phyloP scores from a whole-genome alignment of 2,797 vertebrate species.

The Miopithecus talapoin region DNA sequence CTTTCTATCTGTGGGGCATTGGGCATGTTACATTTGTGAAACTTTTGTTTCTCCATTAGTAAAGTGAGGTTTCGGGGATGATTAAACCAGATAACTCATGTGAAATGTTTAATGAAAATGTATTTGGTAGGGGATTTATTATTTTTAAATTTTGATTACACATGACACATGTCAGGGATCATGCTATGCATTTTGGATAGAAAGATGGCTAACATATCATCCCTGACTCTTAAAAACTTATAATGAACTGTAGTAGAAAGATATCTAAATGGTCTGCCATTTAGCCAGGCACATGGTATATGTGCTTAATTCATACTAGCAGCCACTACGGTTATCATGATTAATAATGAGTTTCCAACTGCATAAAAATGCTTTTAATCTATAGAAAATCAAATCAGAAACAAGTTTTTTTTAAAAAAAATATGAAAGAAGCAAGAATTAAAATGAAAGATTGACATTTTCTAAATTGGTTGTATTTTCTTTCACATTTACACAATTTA shows the following conservation, averaged over 20 bases:
- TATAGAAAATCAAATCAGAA: conserved; percentile 26
- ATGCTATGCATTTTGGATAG: neutral
- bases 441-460: neutral
- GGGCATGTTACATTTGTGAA: neutral
- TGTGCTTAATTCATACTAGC: neutral
- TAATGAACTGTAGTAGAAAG: neutral
- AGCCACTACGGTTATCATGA: neutral
- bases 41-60: neutral
- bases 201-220: neutral
- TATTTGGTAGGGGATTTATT: neutral
- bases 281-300: neutral
- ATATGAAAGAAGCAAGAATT: neutral
- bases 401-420: neutral
- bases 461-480: neutral
- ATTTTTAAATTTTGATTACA: neutral
- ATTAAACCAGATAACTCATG: neutral
- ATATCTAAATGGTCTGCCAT: neutral
- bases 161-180: neutral
- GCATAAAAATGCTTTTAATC: neutral
- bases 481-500: neutral
- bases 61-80: neutral
- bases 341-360: neutral
- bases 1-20: neutral
- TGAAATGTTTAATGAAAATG: neutral
- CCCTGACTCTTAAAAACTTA: neutral